Evolutionary conservation across 2,888 invertebrate genomes (phyloP), one percentile per base, ranked within the genome.

Genomic region (Enchytraeus crypticus): DNA sequence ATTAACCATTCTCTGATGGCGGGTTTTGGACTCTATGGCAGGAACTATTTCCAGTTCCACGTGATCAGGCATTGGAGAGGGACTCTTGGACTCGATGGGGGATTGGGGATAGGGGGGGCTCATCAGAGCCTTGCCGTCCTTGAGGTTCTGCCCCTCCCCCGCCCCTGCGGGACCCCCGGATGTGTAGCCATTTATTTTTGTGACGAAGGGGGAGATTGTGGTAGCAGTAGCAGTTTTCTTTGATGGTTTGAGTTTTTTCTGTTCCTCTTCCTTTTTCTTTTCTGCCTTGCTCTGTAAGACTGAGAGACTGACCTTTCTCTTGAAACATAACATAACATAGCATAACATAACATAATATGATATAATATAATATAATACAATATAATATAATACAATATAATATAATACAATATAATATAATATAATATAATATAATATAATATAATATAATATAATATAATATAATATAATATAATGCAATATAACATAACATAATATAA

Each of bases 281-380:
- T 66, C 63, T 18, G 69, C 69, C 53, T 65, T 66, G 53, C 66
- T 64, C 47, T 69, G 69, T 30, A 69, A 61, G 3, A 66, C 65
- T 2, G 68, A 61, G 47, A 69, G 53, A 51, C 66, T 66, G 34
- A 69, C 60, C 57, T 69, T 69, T 23, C 67, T 47, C 69, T 69
- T 43, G 8, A 38, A 33, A 33, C 27, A 27, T 3, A 11, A 38
- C 30, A 38, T 18, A n/a, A n/a, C n/a, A n/a, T n/a, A n/a, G n/a
- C n/a, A n/a, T n/a, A n/a, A n/a, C n/a, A n/a, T n/a, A n/a, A n/a
- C n/a, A n/a, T n/a, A n/a, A n/a, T n/a, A n/a, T n/a, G n/a, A n/a
- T n/a, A n/a, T n/a, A n/a, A n/a, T n/a, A n/a, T n/a, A n/a, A n/a
- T n/a, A n/a, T n/a, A n/a, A n/a, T n/a, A n/a, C n/a, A n/a, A n/a